These are phyloP conservation scores for Coregonus clupeaformis DNA, from an alignment of 2,113 vertebrate genomes.

Conservation along the genomic window DNA sequence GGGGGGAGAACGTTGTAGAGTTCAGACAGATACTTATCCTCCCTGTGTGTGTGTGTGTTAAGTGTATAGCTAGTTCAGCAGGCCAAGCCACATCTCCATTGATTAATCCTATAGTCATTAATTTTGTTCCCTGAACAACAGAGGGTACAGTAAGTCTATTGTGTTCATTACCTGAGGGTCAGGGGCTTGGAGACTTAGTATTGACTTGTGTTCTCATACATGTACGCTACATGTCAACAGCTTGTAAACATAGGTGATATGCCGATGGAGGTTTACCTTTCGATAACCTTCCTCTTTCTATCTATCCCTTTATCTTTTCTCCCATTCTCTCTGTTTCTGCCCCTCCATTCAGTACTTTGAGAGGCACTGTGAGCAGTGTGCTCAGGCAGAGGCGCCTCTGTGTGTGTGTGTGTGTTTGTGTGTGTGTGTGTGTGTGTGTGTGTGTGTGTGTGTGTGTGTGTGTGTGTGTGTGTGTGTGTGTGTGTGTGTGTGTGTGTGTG, in stretches of 20 bases:
- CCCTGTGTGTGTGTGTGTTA: background rate
- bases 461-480: conserved; percentile 1
- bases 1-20: no score
- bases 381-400: conserved; percentile 34
- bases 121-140: background rate
- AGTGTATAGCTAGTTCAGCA: background rate
- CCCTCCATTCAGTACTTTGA: conserved; percentile 41
- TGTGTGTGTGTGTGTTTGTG: background rate
- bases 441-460: conserved; percentile 36
- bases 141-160: background rate
- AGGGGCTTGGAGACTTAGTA: background rate
- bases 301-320: conserved; percentile 16
- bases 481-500: conserved; percentile 21
- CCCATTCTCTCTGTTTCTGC: conserved; percentile 11
- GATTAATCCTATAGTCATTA: conserved; percentile 14
- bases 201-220: background rate
- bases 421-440: background rate
- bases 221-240: conserved; percentile 17
- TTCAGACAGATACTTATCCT: no score
- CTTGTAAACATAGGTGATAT: background rate
- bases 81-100: background rate
- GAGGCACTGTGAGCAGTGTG: conserved; percentile 43
- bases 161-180: background rate
- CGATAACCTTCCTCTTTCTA: conserved; percentile 44
- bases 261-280: conserved; percentile 5